Evolutionary conservation across 2,888 invertebrate genomes (phyloP), one percentile per base, ranked within the genome.

Genomic region (Diarsia rubi): DNA sequence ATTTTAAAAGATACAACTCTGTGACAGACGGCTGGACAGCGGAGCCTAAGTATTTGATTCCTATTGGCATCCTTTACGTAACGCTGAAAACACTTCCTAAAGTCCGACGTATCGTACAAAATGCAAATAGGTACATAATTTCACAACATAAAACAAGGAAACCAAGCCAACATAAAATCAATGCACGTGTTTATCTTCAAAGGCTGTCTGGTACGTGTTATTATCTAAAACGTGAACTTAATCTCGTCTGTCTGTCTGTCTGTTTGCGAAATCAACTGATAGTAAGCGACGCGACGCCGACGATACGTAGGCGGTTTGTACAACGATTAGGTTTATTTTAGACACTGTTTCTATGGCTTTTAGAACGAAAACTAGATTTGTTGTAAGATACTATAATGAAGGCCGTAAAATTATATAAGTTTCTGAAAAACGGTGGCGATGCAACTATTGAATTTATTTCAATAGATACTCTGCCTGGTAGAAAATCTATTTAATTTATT

Each of bases 241-340:
- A 85, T 85, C 85, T 85, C 68, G 85, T 83, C 85, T 80, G 80
- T 82, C 77, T 79, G 75, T 84, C 78, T 77, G 70, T 79, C 74
- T 82, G 84, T 84, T 86, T 69, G 75, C 64, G 64, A 78, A 77
- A 77, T 77, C 76, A 65, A 77, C 73, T 73, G 82, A 86, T 84
- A 86, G 68, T 63, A 73, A 59, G 19, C 21, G 54, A 67, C n/a
- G n/a, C n/a, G n/a, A n/a, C n/a, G n/a, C n/a, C n/a, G 69, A 78
- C 69, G 45, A 24, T 62, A 72, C 66, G 78, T 80, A 64, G 71
- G 74, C 59, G 64, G 86, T 85, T 84, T 82, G 84, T 84, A 64
- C n/a, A 83, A 54, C 37, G 69, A 78, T 83, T 78, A 83, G 59
- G 74, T 80, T 83, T 67, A 70, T 75, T 85, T 74, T 74, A 77